These are phyloP conservation scores for Calypte anna DNA, from an alignment of 2,113 vertebrate species.

Conservation along the genomic window DNA sequence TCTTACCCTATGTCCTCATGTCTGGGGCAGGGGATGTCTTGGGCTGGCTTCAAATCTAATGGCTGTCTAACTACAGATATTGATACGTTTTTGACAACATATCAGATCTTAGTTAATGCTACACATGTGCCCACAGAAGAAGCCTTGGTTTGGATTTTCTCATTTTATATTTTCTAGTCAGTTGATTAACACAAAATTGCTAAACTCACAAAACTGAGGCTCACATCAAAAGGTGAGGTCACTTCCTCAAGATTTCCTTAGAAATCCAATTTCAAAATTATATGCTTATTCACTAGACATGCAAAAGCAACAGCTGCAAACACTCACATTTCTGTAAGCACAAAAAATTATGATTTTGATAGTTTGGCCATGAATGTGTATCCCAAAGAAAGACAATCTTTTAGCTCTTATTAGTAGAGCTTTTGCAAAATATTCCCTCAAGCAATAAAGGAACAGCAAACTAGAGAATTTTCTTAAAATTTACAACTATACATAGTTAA, in stretches of 20 bases:
- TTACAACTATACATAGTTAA: neutral
- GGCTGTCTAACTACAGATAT: neutral
- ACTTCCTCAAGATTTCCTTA: neutral
- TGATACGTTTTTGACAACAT: neutral
- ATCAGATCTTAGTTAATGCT: neutral
- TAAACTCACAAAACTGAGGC: neutral
- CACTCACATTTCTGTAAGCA: neutral
- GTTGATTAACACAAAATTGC: neutral
- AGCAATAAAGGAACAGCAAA: neutral
- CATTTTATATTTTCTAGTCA: neutral
- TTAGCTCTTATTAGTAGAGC: fast-evolving
- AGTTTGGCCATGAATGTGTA: neutral
- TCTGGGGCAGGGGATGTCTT: neutral
- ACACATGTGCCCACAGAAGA: neutral
- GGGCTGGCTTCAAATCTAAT: neutral
- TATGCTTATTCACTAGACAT: neutral
- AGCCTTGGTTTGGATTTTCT: neutral
- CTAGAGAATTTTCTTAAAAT: neutral
- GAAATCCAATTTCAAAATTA: neutral
- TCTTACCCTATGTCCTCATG: neutral
- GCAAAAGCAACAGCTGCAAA: neutral
- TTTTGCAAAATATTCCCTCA: neutral
- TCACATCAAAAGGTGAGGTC: neutral
- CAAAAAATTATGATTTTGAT: neutral
- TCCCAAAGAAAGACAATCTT: neutral